Evolutionary conservation across 2,888 invertebrate species (phyloP).

Genomic region (Linnaemya vulpina): DNA sequence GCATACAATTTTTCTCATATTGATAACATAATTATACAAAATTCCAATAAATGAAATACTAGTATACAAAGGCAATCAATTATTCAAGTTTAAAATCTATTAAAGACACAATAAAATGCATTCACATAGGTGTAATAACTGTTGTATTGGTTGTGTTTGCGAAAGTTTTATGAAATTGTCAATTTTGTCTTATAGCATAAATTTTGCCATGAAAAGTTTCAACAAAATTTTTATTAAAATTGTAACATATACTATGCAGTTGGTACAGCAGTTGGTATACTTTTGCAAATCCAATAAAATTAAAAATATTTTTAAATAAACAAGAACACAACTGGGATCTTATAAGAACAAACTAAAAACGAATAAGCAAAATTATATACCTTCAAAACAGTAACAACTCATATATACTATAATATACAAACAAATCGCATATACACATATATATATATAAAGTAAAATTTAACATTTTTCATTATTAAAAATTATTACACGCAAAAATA

Average conservation of each 20-base stretch:
- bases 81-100: slow-evolving; percentile 52
- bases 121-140: no score
- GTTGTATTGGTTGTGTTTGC: no score
- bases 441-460: slow-evolving; percentile 52
- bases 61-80: slow-evolving; percentile 72
- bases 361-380: slow-evolving; percentile 66
- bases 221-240: no score
- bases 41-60: slow-evolving; percentile 62
- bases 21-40: slow-evolving; percentile 35
- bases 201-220: no score
- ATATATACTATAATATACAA: slow-evolving; percentile 60
- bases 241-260: no score
- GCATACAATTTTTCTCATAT: slow-evolving; percentile 38
- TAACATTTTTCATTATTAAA: slow-evolving; percentile 44
- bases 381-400: slow-evolving; percentile 58
- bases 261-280: no score
- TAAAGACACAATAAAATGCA: slow-evolving; percentile 20
- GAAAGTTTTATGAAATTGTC: no score
- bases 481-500: slow-evolving; percentile 8
- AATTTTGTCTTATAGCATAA: no score
- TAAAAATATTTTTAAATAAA: slow-evolving; percentile 64
- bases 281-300: slow-evolving; percentile 9
- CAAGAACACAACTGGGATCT: slow-evolving; percentile 67
- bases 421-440: slow-evolving; percentile 41
- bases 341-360: slow-evolving; percentile 41